Evolutionary conservation across 1,140 invertebrate genomes (phyloP).

Genomic region (Holotrichia oblita): DNA sequence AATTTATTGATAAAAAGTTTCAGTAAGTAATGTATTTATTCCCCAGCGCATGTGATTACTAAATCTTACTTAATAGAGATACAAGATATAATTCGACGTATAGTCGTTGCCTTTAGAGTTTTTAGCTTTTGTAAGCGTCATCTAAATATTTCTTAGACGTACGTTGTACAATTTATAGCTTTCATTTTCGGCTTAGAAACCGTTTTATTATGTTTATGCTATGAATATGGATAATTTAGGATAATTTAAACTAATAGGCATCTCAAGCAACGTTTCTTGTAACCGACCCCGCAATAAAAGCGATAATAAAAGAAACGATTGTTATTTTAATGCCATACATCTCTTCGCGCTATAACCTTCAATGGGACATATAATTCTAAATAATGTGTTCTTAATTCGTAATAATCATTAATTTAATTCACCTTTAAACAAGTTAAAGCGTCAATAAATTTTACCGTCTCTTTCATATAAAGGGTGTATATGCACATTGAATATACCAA

Average conservation of each 20-base stretch:
- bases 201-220: background rate
- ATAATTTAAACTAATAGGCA: background rate
- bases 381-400: slow-evolving; percentile 8
- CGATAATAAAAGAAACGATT: slow-evolving; percentile 12
- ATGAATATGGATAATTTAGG: background rate
- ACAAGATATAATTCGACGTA: no score
- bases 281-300: background rate
- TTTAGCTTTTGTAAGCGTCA: no score
- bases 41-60: no score
- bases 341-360: background rate
- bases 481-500: background rate
- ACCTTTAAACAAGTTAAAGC: slow-evolving; percentile 11
- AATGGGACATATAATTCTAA: slow-evolving; percentile 5
- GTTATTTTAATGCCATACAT: slow-evolving; percentile 3
- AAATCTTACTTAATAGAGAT: no score
- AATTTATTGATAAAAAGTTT: no score
- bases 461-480: background rate
- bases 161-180: no score
- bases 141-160: no score
- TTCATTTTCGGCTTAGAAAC: background rate
- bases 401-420: slow-evolving; percentile 33
- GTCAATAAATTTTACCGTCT: slow-evolving; percentile 12
- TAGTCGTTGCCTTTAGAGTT: no score
- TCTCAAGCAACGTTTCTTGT: background rate
- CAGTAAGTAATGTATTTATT: no score